These are phyloP conservation scores for Lethenteron reissneri DNA, from an alignment of 2,113 vertebrate genomes.

Conservation along the genomic window DNA sequence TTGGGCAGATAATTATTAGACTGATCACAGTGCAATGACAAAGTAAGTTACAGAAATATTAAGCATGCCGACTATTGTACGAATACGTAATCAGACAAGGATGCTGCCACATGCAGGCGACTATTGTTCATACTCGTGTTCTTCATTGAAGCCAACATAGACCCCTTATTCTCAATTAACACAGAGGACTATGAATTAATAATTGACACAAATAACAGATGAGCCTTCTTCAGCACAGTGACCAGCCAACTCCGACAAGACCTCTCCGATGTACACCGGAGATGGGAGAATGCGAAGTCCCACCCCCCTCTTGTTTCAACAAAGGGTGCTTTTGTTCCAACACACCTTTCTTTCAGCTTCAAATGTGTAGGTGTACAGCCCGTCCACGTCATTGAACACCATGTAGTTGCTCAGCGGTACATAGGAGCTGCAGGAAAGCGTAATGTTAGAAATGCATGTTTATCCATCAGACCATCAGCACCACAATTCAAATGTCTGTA, in stretches of 20 bases:
- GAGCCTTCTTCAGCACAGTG: background rate
- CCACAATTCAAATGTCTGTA: background rate
- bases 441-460: slow-evolving; percentile 10
- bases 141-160: too few relatives aligned
- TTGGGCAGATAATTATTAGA: too few relatives aligned
- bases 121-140: too few relatives aligned
- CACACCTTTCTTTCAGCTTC: slow-evolving; percentile 78
- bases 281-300: too few relatives aligned
- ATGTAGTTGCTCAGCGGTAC: slow-evolving; percentile 76
- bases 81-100: too few relatives aligned
- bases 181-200: too few relatives aligned
- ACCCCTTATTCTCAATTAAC: too few relatives aligned
- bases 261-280: background rate
- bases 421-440: slow-evolving; percentile 35
- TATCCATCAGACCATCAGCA: slow-evolving; percentile 7
- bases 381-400: slow-evolving; percentile 77
- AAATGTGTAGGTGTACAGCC: slow-evolving; percentile 69
- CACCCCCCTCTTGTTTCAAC: too few relatives aligned
- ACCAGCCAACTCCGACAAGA: background rate
- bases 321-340: slow-evolving; percentile 10
- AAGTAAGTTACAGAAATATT: too few relatives aligned
- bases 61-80: too few relatives aligned
- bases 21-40: too few relatives aligned
- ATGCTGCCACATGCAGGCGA: too few relatives aligned
- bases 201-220: background rate